Evolutionary conservation across 2,888 invertebrate genomes (phyloP), one percentile per base, ranked within the genome.

Genomic region (Seira sanloemensis): DNA sequence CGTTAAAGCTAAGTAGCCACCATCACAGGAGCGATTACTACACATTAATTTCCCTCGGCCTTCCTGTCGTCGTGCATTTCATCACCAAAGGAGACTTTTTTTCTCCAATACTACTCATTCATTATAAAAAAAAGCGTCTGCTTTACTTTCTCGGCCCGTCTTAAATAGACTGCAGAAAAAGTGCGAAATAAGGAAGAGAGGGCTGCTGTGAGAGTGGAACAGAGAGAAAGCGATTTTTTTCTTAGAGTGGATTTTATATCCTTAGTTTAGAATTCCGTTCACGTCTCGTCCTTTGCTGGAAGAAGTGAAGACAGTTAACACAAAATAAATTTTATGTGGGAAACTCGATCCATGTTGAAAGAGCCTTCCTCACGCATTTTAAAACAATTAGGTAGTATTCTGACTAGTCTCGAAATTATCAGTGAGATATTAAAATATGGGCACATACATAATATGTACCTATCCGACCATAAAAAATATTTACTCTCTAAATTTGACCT

Each of bases 251-350:
- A 16, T 16, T 23, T 25, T 24, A 75, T 74, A 80, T 81, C 81
- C 75, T 76, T 50, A 9, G 58, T 75, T 81, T 81, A 76, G 81
- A 5, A 81, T 81, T 76, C 81, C 21, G 50, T 81, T 69, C 81
- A 81, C 81, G 81, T 76, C 26, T 37, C 46, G 9, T 54, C 5
- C 19, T 66, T 50, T 50, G 12, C 50, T 50, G 12, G 5, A 50
- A n/a, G n/a, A n/a, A 50, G 50, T 18, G 50, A 50, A 50, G 50
- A 50, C 50, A 18, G 12, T 50, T 50, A 50, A 50, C 50, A 50
- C 50, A 50, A 50, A 50, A 50, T 50, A 50, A 50, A 50, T 50
- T 50, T 50, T 50, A 50, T 50, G 50, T 50, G 50, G 50, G 50
- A 18, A 50, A 18, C 16, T 7, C 12, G 50, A 7, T 1, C 16